Base-by-base conservation (phyloP, 1,140 invertebrate species). In the Sminthurinus signatus region DNA sequence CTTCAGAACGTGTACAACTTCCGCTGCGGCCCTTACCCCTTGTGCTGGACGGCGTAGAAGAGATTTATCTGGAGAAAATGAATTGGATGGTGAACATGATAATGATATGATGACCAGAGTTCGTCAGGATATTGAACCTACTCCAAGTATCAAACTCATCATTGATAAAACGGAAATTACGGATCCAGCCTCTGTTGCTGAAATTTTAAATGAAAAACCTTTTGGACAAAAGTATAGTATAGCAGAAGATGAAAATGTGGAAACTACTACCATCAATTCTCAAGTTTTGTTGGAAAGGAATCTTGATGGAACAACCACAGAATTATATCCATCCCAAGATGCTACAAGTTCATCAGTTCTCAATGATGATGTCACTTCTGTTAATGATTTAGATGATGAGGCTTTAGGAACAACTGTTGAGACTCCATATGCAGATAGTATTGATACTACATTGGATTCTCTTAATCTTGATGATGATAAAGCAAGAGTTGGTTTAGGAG, bases 401-500 rank as follows among this genome's bases (percentile, higher is more conserved):
- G 44, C 4, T 48, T n/a, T n/a, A n/a, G 44, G 23, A 19, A 19
- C 8, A 5, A 48, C 44, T 4, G n/a, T n/a, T 4, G 32, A 36
- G 32, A 36, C 32, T 36, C 32, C 32, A 5, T 17, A 46, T 23
- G 36, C 15, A 14, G 14, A 25, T 25, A 73, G 86, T 87, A 46
- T 75, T 85, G 21, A 84, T 82, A 21, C 85, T 82, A 1, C 73
- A 87, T 12, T 85, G 86, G 72, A 86, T 86, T 70, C 87, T 85
- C 85, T 85, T 87, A 75, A 81, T 85, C 71, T 83, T 86, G 0
- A 80, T 86, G 75, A 81, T 82, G 76, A 81, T 78, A 64, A 83
- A 84, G 67, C 80, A 81, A 50, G 80, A 81, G 52, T 60, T 27
- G 62, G 56, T 14, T 28, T 58, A 1, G 44, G 44, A 4, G 8